Percentiles rank a stretch among this genome's conserved stretches.
phyloP scores from a whole-genome alignment of 2,888 invertebrate genomes.

The Scaptomyza polygonia region DNA sequence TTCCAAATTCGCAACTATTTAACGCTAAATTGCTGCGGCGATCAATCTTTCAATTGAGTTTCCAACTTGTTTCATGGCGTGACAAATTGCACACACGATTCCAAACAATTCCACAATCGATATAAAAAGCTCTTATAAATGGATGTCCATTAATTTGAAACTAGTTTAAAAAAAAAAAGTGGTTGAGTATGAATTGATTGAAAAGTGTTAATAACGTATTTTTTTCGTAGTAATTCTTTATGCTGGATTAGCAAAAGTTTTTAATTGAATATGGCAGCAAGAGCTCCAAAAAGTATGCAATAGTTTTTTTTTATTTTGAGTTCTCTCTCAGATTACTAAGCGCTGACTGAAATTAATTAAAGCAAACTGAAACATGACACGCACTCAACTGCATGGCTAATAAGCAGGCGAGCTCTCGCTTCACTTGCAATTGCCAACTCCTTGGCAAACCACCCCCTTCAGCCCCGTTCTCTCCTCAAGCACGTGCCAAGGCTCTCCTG shows the following conservation, averaged over 20 bases:
- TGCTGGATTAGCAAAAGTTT: neutral
- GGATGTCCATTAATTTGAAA: neutral
- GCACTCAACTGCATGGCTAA: slow-evolving; percentile 64
- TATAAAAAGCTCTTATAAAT: neutral
- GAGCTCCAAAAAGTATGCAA: slow-evolving; percentile 2
- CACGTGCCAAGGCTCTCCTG: slow-evolving; percentile 43
- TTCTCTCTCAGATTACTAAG: slow-evolving; percentile 47
- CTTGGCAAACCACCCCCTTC: neutral
- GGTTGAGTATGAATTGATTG: too few species aligned
- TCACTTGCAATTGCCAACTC: slow-evolving; percentile 32
- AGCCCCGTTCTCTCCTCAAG: neutral
- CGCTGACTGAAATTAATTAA: slow-evolving; percentile 67
- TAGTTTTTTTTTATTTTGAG: neutral
- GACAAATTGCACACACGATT: slow-evolving; percentile 16
- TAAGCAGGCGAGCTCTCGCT: slow-evolving; percentile 32
- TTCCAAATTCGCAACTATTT: slow-evolving; percentile 29
- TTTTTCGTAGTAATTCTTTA: neutral
- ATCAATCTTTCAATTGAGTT: slow-evolving; percentile 35
- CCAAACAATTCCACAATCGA: neutral
- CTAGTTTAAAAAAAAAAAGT: too few species aligned
- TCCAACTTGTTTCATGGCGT: slow-evolving; percentile 15
- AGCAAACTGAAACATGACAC: slow-evolving; percentile 72
- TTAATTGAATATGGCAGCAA: neutral
- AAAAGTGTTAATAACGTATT: too few species aligned
- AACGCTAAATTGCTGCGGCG: slow-evolving; percentile 20